Evolutionary conservation across 2,888 invertebrate genomes (phyloP), one percentile per base, ranked within the genome.

Genomic region (Pristionchus fissidentatus): DNA sequence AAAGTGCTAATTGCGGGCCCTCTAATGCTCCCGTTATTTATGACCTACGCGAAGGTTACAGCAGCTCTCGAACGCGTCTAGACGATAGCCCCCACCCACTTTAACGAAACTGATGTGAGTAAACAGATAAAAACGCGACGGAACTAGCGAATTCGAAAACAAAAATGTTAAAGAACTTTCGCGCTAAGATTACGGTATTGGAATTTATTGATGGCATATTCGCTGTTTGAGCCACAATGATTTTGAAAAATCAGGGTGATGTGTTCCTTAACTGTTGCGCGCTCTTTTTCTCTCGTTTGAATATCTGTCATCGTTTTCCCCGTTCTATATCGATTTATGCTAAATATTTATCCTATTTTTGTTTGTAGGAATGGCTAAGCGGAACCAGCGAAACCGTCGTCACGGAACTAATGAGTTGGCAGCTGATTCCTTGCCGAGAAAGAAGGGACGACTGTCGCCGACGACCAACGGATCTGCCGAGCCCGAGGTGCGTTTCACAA

Each of bases 21-120:
- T 66, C 66, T 66, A 35, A 38, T 29, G 66, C 38, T 66, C 66
- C 38, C 66, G 66, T 38, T 66, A 66, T 66, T 66, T 66, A 66
- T 66, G 66, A 66, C 38, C 66, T 38, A 35, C 38, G 26, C n/a
- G n/a, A 8, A 29, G 66, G 29, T 38, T 35, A 66, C 66, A 66
- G 66, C 66, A 38, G 66, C 66, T n/a, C n/a, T 66, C 38, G 66
- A 66, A 66, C 66, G 19, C 38, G 19, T 66, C 66, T 22, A 66
- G 35, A n/a, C n/a, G n/a, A 38, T 66, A 60, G 29, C 60, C 8
- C 66, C 66, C 38, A 66, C 66, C 26, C 66, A 66, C 5, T 3
- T 22, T 22, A 66, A 7, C 15, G 62, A 66, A 66, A 66, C 8
- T 35, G 22, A 26, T 29, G 10, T 38, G 35, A 1, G 10, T 29